Evolutionary conservation across 2,113 vertebrate species (phyloP).

Genomic region (Anguilla rostrata): DNA sequence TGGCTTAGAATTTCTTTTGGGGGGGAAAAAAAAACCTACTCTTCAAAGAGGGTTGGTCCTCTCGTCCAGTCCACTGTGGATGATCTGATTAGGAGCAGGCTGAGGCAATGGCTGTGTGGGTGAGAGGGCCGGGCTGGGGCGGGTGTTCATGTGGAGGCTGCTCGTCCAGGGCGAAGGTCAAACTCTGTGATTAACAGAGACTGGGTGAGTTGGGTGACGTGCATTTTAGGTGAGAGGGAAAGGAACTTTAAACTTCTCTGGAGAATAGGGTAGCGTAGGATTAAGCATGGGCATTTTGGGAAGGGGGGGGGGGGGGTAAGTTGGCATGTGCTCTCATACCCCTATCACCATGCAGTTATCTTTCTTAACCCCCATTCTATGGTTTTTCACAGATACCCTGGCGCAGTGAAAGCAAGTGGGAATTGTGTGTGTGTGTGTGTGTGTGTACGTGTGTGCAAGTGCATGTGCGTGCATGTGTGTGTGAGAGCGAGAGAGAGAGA

Average conservation of each 20-base stretch:
- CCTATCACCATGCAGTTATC: not conserved
- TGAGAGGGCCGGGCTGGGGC: not conserved
- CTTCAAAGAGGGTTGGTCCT: no score
- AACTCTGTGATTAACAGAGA: not conserved
- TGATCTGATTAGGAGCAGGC: no score
- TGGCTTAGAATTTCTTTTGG: no score
- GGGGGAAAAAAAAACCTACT: no score
- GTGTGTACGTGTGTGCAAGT: not conserved
- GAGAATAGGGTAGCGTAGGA: no score
- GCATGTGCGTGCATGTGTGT: not conserved
- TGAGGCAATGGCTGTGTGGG: not conserved
- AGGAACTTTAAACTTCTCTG: not conserved
- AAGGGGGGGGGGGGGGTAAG: not conserved
- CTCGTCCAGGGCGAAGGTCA: not conserved
- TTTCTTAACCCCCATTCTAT: not conserved
- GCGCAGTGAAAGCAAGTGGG: slow-evolving; percentile 8
- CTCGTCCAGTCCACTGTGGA: no score
- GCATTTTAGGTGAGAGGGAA: not conserved
- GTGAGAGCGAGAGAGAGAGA: no score
- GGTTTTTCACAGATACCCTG: not conserved
- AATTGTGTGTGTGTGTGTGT: slow-evolving; percentile 23
- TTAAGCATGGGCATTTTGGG: no score
- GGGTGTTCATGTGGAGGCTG: not conserved
- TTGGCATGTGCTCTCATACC: not conserved
- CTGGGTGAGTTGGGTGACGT: not conserved